These are phyloP conservation scores for Zaprionus lineosus DNA, from an alignment of 2,888 invertebrate species.

Conservation along the genomic window DNA sequence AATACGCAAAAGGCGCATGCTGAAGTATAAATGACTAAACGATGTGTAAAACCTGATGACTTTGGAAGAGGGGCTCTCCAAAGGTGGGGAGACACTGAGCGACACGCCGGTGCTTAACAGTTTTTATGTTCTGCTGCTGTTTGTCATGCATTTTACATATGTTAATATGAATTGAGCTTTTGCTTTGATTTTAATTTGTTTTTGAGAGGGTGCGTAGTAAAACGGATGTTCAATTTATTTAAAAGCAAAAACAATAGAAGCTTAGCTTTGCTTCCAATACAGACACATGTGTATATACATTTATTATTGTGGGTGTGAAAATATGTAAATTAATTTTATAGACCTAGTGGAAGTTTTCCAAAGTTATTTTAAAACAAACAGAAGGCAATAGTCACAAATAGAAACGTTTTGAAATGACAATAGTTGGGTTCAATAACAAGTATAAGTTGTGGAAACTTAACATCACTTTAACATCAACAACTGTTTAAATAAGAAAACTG, in stretches of 20 bases:
- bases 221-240: background rate
- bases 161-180: constrained; percentile 31
- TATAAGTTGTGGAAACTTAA: constrained; percentile 9
- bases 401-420: background rate
- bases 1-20: constrained; percentile 29
- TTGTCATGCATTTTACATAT: constrained; percentile 59
- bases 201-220: constrained; percentile 5
- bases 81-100: constrained; percentile 13
- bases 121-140: constrained; percentile 44
- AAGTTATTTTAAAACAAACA: background rate
- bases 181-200: background rate
- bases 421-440: background rate
- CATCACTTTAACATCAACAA: constrained; percentile 41
- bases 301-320: constrained; percentile 1
- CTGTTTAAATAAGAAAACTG: constrained; percentile 33
- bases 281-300: background rate
- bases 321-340: constrained; percentile 1
- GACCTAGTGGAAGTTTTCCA: background rate
- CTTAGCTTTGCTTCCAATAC: background rate
- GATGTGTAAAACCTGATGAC: constrained; percentile 48
- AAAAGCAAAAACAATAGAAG: background rate
- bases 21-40: constrained; percentile 34
- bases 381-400: too few species aligned
- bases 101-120: constrained; percentile 18
- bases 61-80: background rate